Evolutionary conservation across 2,888 invertebrate species (phyloP).

Genomic region (Brassicogethes aeneus): DNA sequence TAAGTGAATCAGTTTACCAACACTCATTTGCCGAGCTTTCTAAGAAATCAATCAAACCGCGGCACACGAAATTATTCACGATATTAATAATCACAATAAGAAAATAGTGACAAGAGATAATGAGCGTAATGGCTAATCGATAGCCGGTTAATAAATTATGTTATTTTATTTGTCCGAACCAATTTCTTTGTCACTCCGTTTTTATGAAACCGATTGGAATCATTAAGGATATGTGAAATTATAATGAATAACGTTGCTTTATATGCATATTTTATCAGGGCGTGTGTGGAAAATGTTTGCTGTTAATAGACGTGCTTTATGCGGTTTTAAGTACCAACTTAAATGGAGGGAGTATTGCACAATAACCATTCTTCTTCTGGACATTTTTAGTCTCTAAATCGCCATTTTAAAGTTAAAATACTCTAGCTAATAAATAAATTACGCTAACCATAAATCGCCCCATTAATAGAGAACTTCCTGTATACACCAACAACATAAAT

Average conservation of each 20-base stretch:
- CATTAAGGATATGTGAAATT: neutral
- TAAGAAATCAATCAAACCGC: slow-evolving; percentile 17
- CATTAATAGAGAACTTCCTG: too few species aligned
- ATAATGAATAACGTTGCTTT: neutral
- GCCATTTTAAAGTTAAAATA: too few species aligned
- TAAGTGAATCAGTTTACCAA: slow-evolving; percentile 3
- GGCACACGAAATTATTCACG: slow-evolving; percentile 18
- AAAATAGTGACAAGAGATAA: slow-evolving; percentile 29
- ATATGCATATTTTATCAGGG: too few species aligned
- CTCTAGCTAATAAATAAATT: too few species aligned
- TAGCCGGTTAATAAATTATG: slow-evolving; percentile 25
- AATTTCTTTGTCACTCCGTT: slow-evolving; percentile 2
- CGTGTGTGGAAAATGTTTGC: too few species aligned
- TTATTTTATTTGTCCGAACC: slow-evolving; percentile 15
- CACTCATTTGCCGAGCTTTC: neutral
- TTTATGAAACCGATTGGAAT: neutral
- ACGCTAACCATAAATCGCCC: too few species aligned
- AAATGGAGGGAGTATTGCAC: too few species aligned
- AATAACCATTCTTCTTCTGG: too few species aligned
- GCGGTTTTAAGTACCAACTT: too few species aligned
- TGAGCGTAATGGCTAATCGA: slow-evolving; percentile 28
- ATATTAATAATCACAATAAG: slow-evolving; percentile 22
- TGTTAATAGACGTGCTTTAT: too few species aligned
- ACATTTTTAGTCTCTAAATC: too few species aligned
- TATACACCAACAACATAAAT: too few species aligned